phyloP scores from a whole-genome alignment of 1,140 invertebrate genomes.

The Venturia canescens region DNA sequence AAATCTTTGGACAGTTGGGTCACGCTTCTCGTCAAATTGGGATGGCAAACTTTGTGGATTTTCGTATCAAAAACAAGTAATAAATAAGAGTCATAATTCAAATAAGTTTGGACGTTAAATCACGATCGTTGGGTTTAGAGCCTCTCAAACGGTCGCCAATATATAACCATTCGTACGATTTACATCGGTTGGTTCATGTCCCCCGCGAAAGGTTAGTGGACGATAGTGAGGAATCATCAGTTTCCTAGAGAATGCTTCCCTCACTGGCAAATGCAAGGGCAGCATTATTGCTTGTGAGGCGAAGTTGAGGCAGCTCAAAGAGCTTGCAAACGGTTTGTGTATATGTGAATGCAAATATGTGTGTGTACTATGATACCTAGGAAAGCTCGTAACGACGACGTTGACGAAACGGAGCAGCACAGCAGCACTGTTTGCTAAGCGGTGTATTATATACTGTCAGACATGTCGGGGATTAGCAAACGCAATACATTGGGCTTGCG shows the following conservation, averaged over 20 bases:
- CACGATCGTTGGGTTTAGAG: no score
- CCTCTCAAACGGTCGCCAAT: not conserved
- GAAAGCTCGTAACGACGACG: slow-evolving; percentile 54
- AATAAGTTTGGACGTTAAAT: no score
- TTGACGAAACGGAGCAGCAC: slow-evolving; percentile 38
- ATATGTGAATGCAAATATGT: no score
- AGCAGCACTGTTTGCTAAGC: slow-evolving; percentile 72
- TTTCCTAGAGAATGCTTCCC: slow-evolving; percentile 3
- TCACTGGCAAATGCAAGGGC: slow-evolving; percentile 13
- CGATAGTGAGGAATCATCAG: not conserved
- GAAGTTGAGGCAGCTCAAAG: not conserved
- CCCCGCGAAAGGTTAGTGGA: not conserved
- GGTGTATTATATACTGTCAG: slow-evolving; percentile 75
- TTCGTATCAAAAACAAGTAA: no score
- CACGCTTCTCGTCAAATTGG: no score
- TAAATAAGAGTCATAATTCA: no score
- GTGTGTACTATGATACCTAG: not conserved
- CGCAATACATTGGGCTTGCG: slow-evolving; percentile 74
- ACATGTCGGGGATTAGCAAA: slow-evolving; percentile 75
- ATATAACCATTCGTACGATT: not conserved
- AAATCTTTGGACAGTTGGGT: no score
- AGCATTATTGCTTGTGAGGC: slow-evolving; percentile 5
- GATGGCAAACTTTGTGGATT: no score
- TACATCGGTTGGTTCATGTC: not conserved
- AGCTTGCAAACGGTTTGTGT: not conserved